phyloP scores from a whole-genome alignment of 2,797 vertebrate genomes.

The Meriones psammophilus region DNA sequence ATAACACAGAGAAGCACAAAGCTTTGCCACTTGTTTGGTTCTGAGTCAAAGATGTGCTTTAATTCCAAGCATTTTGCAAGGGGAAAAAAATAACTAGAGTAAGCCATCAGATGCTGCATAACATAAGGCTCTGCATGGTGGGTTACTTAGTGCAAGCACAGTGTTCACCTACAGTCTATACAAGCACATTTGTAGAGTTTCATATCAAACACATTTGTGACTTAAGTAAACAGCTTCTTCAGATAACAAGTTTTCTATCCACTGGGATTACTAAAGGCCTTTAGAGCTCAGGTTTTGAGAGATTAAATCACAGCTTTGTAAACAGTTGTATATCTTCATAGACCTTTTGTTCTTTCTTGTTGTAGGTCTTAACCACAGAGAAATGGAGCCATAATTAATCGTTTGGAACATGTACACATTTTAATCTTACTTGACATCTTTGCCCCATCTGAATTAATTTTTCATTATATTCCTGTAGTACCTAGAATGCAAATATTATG shows the following conservation, averaged over 20 bases:
- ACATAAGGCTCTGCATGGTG: not conserved
- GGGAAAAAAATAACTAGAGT: constrained; percentile 18
- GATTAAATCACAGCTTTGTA: constrained; percentile 39
- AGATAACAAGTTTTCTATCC: constrained; percentile 49
- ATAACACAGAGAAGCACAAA: not conserved
- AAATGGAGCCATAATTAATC: not conserved
- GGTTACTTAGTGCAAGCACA: constrained; percentile 1
- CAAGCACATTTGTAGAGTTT: constrained; percentile 56
- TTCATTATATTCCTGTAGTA: not conserved
- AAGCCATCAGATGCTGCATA: constrained; percentile 25
- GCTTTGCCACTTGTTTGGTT: constrained; percentile 22
- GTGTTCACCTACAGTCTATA: not conserved
- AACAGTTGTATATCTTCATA: constrained; percentile 33
- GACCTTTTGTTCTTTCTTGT: not conserved
- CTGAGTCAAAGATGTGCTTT: not conserved
- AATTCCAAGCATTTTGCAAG: constrained; percentile 44
- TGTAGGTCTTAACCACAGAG: constrained; percentile 31
- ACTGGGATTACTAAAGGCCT: constrained; percentile 30
- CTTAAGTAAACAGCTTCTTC: constrained; percentile 49
- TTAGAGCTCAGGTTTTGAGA: constrained; percentile 37
- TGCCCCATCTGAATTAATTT: constrained; percentile 12
- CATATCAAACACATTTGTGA: constrained; percentile 49
- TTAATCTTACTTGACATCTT: constrained; percentile 43
- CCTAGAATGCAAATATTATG: constrained; percentile 7
- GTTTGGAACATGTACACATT: not conserved